phyloP scores from a whole-genome alignment of 2,113 vertebrate species.

The Scopus umbretta region DNA sequence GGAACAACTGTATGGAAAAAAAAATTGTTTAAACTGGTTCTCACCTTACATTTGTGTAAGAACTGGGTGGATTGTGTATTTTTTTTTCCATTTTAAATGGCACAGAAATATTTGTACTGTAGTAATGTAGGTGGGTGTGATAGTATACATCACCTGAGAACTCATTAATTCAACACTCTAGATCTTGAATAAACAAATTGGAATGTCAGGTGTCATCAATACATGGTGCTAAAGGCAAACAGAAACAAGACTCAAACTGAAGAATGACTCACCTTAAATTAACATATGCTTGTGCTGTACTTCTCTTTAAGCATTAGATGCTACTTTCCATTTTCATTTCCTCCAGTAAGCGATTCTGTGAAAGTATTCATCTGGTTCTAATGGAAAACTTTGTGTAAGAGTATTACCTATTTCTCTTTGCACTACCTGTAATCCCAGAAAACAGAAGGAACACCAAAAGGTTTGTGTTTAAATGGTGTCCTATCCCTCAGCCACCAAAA shows the following conservation, averaged over 20 bases:
- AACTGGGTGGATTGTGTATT: background rate
- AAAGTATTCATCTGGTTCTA: background rate
- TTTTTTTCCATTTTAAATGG: background rate
- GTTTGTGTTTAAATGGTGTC: background rate
- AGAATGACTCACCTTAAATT: background rate
- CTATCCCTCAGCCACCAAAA: background rate
- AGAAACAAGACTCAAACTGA: background rate
- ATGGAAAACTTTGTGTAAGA: background rate
- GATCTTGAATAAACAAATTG: background rate
- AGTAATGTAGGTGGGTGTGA: background rate
- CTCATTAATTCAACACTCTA: background rate
- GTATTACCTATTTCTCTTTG: background rate
- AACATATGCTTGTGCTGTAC: background rate
- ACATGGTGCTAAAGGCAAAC: background rate
- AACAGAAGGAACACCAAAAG: background rate
- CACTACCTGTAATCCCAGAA: background rate
- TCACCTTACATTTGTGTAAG: background rate
- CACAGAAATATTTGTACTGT: background rate
- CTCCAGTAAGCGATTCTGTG: background rate
- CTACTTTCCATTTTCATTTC: background rate
- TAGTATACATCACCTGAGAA: background rate
- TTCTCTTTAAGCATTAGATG: background rate
- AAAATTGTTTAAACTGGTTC: background rate
- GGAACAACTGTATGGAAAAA: background rate
- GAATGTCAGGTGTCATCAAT: background rate